A percentile compares a stretch with the other conserved stretches of the same genome.
Evolutionary conservation across 2,113 vertebrate species (phyloP).

Genomic region (Platichthys flesus): DNA sequence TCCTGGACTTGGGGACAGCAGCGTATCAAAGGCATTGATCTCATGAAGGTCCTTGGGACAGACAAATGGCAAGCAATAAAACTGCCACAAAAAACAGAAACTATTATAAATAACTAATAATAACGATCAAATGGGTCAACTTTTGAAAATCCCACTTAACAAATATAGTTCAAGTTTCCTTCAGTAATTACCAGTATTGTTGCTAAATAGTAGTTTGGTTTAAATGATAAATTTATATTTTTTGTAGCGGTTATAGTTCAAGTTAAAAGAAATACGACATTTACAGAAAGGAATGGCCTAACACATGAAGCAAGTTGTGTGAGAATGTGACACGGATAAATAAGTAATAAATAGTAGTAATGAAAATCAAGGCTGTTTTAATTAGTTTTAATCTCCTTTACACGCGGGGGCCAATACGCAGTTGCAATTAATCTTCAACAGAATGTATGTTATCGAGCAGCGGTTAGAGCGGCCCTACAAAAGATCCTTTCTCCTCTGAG

Average conservation of each 20-base stretch:
- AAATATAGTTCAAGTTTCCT: too few relatives aligned
- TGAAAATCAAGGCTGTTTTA: constrained; percentile 23
- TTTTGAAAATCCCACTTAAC: too few relatives aligned
- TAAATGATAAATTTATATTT: background rate
- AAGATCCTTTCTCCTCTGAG: constrained; percentile 62
- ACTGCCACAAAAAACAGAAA: background rate
- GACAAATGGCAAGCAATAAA: constrained; percentile 2
- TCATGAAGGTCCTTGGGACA: constrained; percentile 32
- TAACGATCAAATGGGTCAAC: background rate
- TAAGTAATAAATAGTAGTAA: constrained; percentile 12
- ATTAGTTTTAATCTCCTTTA: constrained; percentile 47
- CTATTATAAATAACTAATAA: background rate
- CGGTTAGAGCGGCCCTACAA: constrained; percentile 47
- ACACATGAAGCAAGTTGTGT: background rate
- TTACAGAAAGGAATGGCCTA: background rate
- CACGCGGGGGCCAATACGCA: constrained; percentile 19
- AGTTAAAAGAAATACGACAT: background rate
- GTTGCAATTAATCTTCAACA: constrained; percentile 59
- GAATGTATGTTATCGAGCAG: constrained; percentile 45
- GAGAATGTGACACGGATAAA: background rate
- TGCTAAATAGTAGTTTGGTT: background rate
- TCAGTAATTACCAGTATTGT: background rate
- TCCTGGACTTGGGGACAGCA: constrained; percentile 27
- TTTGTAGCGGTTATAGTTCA: background rate
- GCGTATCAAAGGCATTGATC: constrained; percentile 19